Evolutionary conservation across 1,140 invertebrate genomes (phyloP), one percentile per base, ranked within the genome.

Genomic region (Drosophila sturtevanti): DNA sequence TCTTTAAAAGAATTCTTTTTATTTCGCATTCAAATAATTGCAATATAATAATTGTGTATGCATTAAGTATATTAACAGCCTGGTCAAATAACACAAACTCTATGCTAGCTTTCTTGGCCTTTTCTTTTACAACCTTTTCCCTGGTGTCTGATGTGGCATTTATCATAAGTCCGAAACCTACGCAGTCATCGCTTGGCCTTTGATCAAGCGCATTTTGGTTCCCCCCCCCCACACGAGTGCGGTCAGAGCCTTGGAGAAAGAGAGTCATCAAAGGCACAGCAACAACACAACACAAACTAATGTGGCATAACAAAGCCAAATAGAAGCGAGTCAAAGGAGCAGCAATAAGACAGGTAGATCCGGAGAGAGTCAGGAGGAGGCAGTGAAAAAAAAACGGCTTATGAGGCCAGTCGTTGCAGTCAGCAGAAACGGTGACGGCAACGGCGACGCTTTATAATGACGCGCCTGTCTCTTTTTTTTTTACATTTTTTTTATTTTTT

Each of bases 231-330:
- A n/a, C n/a, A n/a, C n/a, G 7, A 12, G 9, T 65, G 54, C 61
- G 67, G 72, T 77, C 68, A 71, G 44, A 67, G 22, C 38, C 37
- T 38, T 44, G 59, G 63, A 77, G 68, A 68, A 66, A 74, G 63
- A 81, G 81, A 86, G 81, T 85, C 81, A 78, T 85, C 81, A 85
- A 62, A 68, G 74, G 37, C 68, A 73, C 78, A 61, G 21, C 72
- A 41, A 54, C 77, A 54, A n/a, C 59, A 41, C 22, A 41, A 64
- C 34, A 62, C 48, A 67, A 65, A 77, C 66, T 80, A 77, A 79
- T 84, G 76, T 79, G 81, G 54, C 73, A 86, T 63, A 78, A 77
- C 73, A 85, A 81, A 86, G 68, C 76, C 75, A 76, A 75, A 84
- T 84, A 79, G 80, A 76, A 75, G 63, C 41, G 55, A 62, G 55